These are phyloP conservation scores for Raja brachyura DNA, from an alignment of 2,113 vertebrate genomes.

Conservation along the genomic window DNA sequence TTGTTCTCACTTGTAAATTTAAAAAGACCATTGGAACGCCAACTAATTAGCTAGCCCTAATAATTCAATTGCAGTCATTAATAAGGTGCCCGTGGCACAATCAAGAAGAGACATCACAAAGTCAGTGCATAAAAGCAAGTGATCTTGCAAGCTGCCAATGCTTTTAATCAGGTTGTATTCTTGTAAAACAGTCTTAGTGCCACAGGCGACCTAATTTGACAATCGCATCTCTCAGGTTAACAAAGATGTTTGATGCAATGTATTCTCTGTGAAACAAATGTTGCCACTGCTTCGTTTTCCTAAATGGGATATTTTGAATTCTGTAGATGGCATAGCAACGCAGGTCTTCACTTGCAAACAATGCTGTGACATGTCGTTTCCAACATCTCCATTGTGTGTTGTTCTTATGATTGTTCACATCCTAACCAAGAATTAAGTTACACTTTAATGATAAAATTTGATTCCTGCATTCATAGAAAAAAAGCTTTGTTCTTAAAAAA, in stretches of 20 bases:
- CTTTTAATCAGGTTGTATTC: not conserved
- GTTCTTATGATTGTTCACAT: not conserved
- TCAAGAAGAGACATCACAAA: not conserved
- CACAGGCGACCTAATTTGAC: not conserved
- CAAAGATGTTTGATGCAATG: not conserved
- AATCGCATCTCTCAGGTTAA: not conserved
- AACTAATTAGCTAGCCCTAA: not conserved
- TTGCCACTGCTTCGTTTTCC: not conserved
- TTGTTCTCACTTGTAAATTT: not conserved
- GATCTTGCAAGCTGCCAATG: not conserved
- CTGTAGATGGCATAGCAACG: not conserved
- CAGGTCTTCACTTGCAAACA: too few relatives aligned
- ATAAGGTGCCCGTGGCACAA: not conserved
- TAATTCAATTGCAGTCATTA: not conserved
- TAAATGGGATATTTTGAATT: not conserved
- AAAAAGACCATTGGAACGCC: not conserved
- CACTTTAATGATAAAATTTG: not conserved
- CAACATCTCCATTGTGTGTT: not conserved
- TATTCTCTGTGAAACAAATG: not conserved
- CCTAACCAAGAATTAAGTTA: not conserved
- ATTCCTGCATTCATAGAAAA: too few relatives aligned
- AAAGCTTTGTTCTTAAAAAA: too few relatives aligned
- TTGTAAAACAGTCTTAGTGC: conserved; percentile 11
- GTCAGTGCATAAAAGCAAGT: not conserved
- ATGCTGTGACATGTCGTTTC: not conserved